Evolutionary conservation across 1,140 invertebrate genomes (phyloP).

Genomic region (Maconellicoccus hirsutus): DNA sequence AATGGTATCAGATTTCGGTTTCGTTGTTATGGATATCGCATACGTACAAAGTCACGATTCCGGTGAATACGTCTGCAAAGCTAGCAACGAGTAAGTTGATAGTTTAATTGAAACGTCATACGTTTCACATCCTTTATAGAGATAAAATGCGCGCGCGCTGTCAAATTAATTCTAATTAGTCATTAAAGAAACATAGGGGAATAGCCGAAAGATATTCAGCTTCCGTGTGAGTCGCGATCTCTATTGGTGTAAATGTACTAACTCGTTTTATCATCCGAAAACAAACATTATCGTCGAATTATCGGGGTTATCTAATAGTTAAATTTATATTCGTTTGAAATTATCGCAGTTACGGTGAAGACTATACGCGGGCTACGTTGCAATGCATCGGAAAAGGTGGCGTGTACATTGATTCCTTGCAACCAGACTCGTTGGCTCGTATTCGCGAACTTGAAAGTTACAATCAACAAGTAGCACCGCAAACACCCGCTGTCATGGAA

Average conservation of each 20-base stretch:
- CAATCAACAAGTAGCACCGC: constrained; percentile 44
- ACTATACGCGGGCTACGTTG: constrained; percentile 70
- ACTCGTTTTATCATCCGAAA: background rate
- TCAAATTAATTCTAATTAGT: background rate
- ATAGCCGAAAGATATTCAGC: background rate
- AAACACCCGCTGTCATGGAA: constrained; percentile 53
- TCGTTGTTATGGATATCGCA: constrained; percentile 88
- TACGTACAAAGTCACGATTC: constrained; percentile 87
- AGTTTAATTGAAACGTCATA: background rate
- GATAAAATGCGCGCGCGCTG: background rate
- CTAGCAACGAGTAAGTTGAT: constrained; percentile 57
- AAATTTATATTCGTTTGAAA: background rate
- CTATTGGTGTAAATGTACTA: background rate
- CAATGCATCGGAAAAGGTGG: constrained; percentile 72
- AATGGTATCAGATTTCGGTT: constrained; percentile 90
- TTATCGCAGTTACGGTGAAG: constrained; percentile 58
- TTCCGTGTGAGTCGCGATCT: background rate
- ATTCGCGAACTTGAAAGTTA: constrained; percentile 69
- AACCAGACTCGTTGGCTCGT: constrained; percentile 82
- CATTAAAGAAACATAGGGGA: background rate
- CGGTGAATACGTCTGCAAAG: constrained; percentile 83
- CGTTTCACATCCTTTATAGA: background rate
- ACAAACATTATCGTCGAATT: background rate
- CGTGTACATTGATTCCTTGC: constrained; percentile 84
- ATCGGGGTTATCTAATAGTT: background rate